These are phyloP conservation scores for Aplodontia rufa DNA, from an alignment of 2,113 vertebrate genomes.

Conservation along the genomic window DNA sequence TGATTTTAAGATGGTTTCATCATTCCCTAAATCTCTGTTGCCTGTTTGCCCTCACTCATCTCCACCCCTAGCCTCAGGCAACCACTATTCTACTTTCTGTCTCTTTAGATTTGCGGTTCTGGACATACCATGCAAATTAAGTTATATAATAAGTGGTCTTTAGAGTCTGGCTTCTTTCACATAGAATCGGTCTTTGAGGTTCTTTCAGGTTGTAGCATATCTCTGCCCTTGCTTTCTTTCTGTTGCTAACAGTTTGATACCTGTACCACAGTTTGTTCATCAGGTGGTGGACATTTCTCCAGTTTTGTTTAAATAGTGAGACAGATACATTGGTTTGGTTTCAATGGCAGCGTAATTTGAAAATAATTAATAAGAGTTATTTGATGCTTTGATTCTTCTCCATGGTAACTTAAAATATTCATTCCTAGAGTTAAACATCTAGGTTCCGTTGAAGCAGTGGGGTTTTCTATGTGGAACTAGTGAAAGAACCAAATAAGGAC, in stretches of 20 bases:
- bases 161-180: neutral
- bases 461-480: neutral
- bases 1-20: neutral
- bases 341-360: neutral
- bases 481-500: neutral
- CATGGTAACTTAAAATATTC: neutral
- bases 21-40: neutral
- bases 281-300: neutral
- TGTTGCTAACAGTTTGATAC: neutral
- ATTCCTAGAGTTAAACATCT: neutral
- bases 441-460: neutral
- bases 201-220: neutral
- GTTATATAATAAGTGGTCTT: neutral
- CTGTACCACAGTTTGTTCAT: neutral
- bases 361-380: neutral
- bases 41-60: neutral
- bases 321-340: neutral
- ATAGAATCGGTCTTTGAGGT: neutral
- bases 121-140: neutral
- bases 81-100: neutral
- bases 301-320: neutral
- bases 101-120: neutral
- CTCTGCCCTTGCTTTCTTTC: neutral
- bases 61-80: too few relatives aligned
- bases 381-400: neutral